Evolutionary conservation across 2,797 vertebrate species (phyloP), one percentile per base, ranked within the genome.

Genomic region (Cyclopterus lumpus): DNA sequence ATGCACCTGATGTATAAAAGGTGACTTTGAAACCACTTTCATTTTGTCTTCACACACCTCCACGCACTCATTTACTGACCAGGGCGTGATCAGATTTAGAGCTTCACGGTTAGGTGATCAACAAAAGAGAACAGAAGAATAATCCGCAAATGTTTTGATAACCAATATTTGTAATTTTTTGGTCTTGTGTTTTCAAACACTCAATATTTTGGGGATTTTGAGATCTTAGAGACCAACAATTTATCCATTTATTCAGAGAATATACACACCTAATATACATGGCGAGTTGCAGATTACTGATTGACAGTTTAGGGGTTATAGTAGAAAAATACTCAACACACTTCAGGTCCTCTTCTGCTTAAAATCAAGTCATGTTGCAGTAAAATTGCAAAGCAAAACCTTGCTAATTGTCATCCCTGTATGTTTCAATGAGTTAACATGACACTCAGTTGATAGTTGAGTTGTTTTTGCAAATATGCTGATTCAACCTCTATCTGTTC

Each of bases 11-110:
- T 6, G 38, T 46, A 68, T n/a, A 53, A 73, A 83, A 83, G 77
- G 65, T 71, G 80, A 89, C 83, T 83, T 83, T 79, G 64, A 82
- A 81, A 64, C 16, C 26, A 18, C 38, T 32, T 24, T 59, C 38
- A 73, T 67, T 69, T 73, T 68, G 20, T 48, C 15, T 1, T 48
- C 22, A 36, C 32, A 53, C 10, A n/a, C 15, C 0, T 44, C 40
- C 7, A 64, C 26, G 36, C 8, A n/a, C 7, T 22, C 4, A 28
- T 62, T 51, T 24, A 61, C 22, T 26, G 9, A 65, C 20, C n/a
- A 24, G 5, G 5, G 16, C 42, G 68, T 12, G n/a, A 38, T 73
- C 65, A 32, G n/a, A 63, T 71, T 57, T 34, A 49, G 20, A 76
- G 20, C 20, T 18, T 38, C 51, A 18, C 18, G 2, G 22, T 57